These are phyloP conservation scores for Phaethon lepturus DNA, from an alignment of 2,113 vertebrate species.

Conservation along the genomic window DNA sequence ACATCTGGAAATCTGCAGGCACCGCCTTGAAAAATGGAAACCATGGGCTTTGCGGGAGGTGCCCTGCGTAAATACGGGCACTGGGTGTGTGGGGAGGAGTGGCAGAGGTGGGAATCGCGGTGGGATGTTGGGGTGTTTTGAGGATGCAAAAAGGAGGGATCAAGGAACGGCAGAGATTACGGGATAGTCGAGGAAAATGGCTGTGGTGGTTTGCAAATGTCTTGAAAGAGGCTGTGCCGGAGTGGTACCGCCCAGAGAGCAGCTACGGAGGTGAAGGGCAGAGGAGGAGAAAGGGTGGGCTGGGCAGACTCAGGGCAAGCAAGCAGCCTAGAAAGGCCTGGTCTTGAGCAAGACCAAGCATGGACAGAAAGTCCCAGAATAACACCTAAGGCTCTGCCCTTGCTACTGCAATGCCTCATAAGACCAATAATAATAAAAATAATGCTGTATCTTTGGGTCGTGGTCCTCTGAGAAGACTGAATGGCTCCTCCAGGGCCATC, in stretches of 20 bases:
- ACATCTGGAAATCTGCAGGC: neutral
- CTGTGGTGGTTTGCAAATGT: neutral
- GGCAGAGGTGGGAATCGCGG: fast-evolving
- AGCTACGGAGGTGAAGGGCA: neutral
- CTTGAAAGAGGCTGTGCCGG: neutral
- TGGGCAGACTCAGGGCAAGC: neutral
- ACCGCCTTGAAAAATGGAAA: neutral
- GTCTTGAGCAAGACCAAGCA: neutral
- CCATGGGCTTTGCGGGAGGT: neutral
- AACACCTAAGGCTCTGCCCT: neutral
- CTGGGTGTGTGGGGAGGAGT: neutral
- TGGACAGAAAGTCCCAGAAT: neutral
- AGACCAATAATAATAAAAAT: neutral
- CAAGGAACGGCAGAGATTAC: neutral
- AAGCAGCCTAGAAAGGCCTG: neutral
- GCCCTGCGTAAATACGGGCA: fast-evolving
- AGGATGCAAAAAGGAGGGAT: neutral
- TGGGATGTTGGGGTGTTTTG: neutral
- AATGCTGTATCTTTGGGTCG: neutral
- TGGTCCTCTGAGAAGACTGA: neutral
- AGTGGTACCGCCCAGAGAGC: neutral
- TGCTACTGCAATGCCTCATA: neutral
- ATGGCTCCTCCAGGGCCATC: neutral
- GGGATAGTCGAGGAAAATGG: neutral
- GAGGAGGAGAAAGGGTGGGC: neutral